Evolutionary conservation across 2,113 vertebrate species (phyloP).

Genomic region (Perccottus glenii): DNA sequence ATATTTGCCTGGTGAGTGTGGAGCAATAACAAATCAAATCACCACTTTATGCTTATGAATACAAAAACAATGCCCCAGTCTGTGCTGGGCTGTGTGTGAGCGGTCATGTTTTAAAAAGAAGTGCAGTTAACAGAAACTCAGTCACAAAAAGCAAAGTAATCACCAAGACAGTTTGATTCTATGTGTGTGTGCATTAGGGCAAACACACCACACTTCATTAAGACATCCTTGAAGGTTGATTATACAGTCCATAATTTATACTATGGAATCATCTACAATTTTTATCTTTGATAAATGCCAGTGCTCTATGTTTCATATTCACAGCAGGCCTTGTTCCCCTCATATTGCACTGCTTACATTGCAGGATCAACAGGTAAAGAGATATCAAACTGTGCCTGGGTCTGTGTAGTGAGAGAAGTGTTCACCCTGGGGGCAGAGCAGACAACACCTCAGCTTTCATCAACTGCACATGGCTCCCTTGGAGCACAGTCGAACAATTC

Average conservation of each 20-base stretch:
- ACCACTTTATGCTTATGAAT: neutral
- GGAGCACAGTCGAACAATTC: conserved; percentile 37
- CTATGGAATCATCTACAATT: conserved; percentile 6
- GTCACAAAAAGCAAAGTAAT: neutral
- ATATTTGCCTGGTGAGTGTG: neutral
- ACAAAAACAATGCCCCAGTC: neutral
- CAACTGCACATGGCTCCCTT: conserved; percentile 39
- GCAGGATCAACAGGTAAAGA: conserved; percentile 48
- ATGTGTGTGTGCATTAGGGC: too few species aligned
- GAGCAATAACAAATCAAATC: neutral
- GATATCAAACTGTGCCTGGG: conserved; percentile 54
- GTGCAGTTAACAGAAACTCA: neutral
- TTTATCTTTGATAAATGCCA: conserved; percentile 38
- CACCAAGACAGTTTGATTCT: too few species aligned
- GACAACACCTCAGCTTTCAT: conserved; percentile 61
- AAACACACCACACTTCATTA: too few species aligned
- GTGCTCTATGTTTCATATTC: conserved; percentile 34
- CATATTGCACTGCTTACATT: conserved; percentile 45
- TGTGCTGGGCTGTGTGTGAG: conserved; percentile 1
- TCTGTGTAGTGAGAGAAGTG: conserved; percentile 39
- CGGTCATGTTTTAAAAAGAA: neutral
- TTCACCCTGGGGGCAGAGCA: conserved; percentile 52
- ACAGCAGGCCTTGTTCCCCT: conserved; percentile 29
- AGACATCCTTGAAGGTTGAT: too few species aligned
- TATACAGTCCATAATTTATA: too few species aligned